phyloP scores from a whole-genome alignment of 2,797 vertebrate genomes.

The Sebastes oblongus region DNA sequence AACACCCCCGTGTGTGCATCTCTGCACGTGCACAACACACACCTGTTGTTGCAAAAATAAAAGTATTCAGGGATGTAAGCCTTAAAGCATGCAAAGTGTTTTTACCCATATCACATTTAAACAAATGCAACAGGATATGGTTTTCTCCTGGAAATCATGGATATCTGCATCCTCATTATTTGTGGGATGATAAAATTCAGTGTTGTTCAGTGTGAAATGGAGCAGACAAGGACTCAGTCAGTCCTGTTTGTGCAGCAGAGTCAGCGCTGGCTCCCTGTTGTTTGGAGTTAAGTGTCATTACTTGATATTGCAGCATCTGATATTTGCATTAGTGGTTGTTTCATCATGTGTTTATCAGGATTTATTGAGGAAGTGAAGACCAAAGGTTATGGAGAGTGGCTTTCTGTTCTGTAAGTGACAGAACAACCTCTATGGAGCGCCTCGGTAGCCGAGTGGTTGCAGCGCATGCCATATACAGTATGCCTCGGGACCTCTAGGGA shows the following conservation, averaged over 20 bases:
- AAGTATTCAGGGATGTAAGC: background rate
- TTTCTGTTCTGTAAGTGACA: background rate
- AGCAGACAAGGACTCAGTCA: background rate
- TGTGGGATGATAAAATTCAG: background rate
- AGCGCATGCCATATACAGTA: background rate
- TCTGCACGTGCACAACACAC: constrained; percentile 20
- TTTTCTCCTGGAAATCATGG: background rate
- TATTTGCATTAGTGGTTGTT: constrained; percentile 51
- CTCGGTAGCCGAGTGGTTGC: background rate
- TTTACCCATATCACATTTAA: background rate
- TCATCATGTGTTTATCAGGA: constrained; percentile 30
- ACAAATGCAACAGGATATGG: background rate
- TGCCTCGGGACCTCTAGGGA: too few species aligned
- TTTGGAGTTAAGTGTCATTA: background rate
- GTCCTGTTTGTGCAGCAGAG: background rate
- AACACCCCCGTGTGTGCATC: background rate
- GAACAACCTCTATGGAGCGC: background rate
- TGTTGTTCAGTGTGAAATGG: background rate
- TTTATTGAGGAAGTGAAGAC: constrained; percentile 44
- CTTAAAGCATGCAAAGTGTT: background rate
- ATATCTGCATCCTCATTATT: background rate
- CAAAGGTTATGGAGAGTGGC: background rate
- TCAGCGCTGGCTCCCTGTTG: background rate
- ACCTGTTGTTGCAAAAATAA: constrained; percentile 17
- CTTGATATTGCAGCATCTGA: background rate